These are phyloP conservation scores for Sebastes vulpes DNA, from an alignment of 2,797 vertebrate genomes.

Conservation along the genomic window DNA sequence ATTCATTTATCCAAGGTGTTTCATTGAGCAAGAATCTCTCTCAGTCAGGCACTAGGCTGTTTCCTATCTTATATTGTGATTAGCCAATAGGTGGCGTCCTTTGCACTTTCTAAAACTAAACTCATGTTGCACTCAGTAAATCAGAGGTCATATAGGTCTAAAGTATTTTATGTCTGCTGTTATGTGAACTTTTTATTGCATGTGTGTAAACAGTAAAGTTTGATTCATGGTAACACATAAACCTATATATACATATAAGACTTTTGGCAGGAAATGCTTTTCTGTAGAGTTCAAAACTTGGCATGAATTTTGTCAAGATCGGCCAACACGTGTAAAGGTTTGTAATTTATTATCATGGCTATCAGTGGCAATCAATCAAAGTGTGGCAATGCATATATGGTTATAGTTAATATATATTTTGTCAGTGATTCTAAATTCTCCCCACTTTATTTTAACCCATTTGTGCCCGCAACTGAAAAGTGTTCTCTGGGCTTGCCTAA, in stretches of 20 bases:
- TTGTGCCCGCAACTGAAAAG: too few relatives aligned
- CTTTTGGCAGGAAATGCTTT: slow-evolving; percentile 36
- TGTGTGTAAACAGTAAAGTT: slow-evolving; percentile 35
- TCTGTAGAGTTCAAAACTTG: slow-evolving; percentile 33
- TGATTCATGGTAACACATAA: slow-evolving; percentile 33
- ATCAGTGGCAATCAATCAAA: neutral
- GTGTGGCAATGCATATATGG: neutral
- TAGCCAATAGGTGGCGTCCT: slow-evolving; percentile 33
- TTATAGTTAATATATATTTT: neutral
- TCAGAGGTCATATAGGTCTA: neutral
- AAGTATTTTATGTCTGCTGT: neutral
- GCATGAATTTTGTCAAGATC: slow-evolving; percentile 17
- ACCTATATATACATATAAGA: slow-evolving; percentile 4
- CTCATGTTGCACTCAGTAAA: neutral
- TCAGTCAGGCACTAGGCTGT: neutral
- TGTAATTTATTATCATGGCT: slow-evolving; percentile 25
- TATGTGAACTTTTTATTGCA: slow-evolving; percentile 24
- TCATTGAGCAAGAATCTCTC: slow-evolving; percentile 29
- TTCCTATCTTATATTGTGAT: neutral
- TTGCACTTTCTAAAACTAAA: neutral
- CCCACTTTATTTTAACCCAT: neutral
- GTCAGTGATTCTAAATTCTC: neutral
- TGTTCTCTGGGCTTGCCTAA: too few relatives aligned
- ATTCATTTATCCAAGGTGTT: slow-evolving; percentile 31
- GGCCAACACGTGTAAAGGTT: slow-evolving; percentile 30